Base-by-base conservation (phyloP, 2,113 vertebrate species). In the Tricholaema leucomelas region DNA sequence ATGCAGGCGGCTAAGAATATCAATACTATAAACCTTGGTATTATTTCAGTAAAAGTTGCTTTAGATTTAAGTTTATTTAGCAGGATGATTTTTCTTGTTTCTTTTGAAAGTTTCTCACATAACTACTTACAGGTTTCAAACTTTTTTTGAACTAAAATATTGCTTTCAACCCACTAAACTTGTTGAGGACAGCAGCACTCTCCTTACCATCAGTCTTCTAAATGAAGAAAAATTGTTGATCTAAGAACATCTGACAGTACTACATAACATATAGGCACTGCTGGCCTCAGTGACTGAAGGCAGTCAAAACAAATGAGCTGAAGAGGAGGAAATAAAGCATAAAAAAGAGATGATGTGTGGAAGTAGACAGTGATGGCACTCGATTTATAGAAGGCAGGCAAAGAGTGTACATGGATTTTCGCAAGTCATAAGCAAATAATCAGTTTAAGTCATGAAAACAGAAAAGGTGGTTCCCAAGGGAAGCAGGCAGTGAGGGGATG, bases 191-290 rank as follows among this genome's bases (percentile, higher is more conserved):
- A 85, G 82, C 87, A 70, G 28, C 3, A 6, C 31, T 82, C 64
- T 70, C 63, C 87, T 85, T 59, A 73, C 75, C 93, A 94, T 94
- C 87, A 73, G 28, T 95, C 91, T 96, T 89, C 28, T 63, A 87
- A 96, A 94, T 87, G 93, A 85, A 92, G 88, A 64, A 92, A 85
- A 93, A 94, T 85, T 79, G 85, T 80, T 74, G 93, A 70, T 87
- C 90, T 89, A 8, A 89, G 87, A 85, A 61, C 33, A 73, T 30
- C 72, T 94, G 95, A 89, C 90, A 91, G 87, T 11, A 3, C 21
- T 63, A 63, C 36, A 21, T 76, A 93, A 96, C 19, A 5, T 66
- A 89, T 85, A 79, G 87, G 89, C 87, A 73, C 79, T 46, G 87
- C 76, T 89, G 91, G 89, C 81, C 74, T 48, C 31, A 2, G 24